Conservation (phyloP, 2,888 invertebrate genomes). For the Sinotaia quadrata region DNA sequence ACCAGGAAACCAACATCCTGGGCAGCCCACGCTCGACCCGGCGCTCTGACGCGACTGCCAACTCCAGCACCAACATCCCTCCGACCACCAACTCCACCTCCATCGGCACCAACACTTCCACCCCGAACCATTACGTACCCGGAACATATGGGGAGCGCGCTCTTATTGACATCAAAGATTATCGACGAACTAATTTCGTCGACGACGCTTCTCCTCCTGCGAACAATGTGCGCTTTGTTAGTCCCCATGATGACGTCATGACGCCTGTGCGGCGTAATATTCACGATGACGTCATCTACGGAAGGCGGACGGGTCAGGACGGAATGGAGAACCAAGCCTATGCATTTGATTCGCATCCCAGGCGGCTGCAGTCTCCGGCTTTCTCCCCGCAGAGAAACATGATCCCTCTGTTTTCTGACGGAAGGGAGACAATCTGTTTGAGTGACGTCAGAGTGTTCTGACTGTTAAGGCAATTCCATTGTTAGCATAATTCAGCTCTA, state of each 20-base stretch:
- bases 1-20: neutral
- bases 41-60: neutral
- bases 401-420: constrained; percentile 9
- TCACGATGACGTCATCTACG: neutral
- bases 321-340: constrained; percentile 19
- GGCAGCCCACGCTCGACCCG: neutral
- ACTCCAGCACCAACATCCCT: neutral
- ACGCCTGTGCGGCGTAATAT: neutral
- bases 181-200: neutral
- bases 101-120: neutral
- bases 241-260: neutral
- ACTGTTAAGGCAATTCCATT: no score
- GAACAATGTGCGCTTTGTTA: neutral
- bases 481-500: no score
- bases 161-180: neutral
- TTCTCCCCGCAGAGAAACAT: neutral
- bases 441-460: constrained; percentile 25
- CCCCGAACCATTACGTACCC: constrained; percentile 18
- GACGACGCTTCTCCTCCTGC: neutral
- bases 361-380: neutral
- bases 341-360: constrained; percentile 13
- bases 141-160: constrained; percentile 13
- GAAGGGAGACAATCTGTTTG: constrained; percentile 10
- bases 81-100: neutral
- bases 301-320: neutral